Percentiles rank a stretch among this genome's conserved stretches.
Evolutionary conservation across 2,797 vertebrate species (phyloP).

Genomic region (Myotis planiceps): DNA sequence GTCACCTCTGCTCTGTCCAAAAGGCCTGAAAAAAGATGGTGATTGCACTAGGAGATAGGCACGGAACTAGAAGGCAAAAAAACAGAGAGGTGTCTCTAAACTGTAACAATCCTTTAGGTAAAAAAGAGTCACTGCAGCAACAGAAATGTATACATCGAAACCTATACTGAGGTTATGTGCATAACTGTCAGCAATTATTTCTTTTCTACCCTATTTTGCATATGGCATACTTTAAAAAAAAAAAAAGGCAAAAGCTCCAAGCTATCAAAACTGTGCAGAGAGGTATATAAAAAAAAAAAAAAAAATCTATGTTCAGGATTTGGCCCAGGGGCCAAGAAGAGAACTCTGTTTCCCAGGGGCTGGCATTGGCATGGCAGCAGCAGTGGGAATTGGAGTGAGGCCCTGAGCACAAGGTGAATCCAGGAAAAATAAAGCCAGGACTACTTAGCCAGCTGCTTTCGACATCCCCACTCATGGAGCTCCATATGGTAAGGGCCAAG

Average conservation of each 20-base stretch:
- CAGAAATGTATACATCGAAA: neutral
- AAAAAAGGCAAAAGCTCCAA: neutral
- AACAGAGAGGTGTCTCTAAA: neutral
- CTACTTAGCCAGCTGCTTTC: neutral
- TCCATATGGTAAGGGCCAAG: neutral
- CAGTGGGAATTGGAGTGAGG: neutral
- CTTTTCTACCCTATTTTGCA: neutral
- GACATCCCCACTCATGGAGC: neutral
- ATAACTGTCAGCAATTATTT: neutral
- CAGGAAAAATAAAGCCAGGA: slow-evolving; percentile 39
- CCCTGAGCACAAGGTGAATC: neutral
- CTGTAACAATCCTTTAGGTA: neutral
- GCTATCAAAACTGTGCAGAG: neutral
- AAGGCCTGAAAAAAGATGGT: slow-evolving; percentile 17
- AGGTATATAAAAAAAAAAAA: neutral
- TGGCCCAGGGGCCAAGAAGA: neutral
- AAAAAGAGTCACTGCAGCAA: slow-evolving; percentile 15
- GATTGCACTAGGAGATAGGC: neutral
- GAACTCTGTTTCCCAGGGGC: neutral
- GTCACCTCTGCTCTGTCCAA: neutral
- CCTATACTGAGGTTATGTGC: neutral
- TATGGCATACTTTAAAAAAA: neutral
- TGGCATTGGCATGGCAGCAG: neutral
- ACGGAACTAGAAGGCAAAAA: neutral
- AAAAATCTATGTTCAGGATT: slow-evolving; percentile 14